These are phyloP conservation scores for Apoda limacodes DNA, from an alignment of 2,888 invertebrate species.

Conservation along the genomic window DNA sequence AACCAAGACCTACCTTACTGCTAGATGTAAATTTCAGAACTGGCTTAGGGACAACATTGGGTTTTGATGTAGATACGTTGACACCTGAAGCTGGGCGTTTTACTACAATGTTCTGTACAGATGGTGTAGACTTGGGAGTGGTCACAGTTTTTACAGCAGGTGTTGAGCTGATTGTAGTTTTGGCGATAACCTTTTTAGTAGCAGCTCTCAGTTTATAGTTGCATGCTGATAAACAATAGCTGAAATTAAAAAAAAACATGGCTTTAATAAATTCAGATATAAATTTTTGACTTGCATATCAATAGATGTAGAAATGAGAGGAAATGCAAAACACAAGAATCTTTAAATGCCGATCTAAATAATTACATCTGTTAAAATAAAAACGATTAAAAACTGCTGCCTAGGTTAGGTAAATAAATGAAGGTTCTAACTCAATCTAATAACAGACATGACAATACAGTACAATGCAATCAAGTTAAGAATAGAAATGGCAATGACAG, in stretches of 20 bases:
- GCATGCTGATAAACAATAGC: conserved; percentile 87
- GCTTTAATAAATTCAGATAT: neutral
- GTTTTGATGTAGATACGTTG: conserved; percentile 72
- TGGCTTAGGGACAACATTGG: conserved; percentile 80
- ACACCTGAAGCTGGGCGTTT: conserved; percentile 55
- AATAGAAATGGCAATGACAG: too few relatives aligned
- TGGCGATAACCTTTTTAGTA: conserved; percentile 53
- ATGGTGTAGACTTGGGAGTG: conserved; percentile 41
- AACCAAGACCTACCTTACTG: conserved; percentile 41
- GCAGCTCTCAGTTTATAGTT: conserved; percentile 79
- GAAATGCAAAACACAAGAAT: too few relatives aligned
- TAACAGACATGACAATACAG: too few relatives aligned
- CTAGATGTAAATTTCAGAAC: conserved; percentile 77
- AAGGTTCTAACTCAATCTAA: too few relatives aligned
- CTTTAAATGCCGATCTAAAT: too few relatives aligned
- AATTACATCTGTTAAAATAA: too few relatives aligned
- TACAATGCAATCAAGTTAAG: too few relatives aligned
- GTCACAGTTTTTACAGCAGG: conserved; percentile 45
- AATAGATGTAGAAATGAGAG: too few relatives aligned
- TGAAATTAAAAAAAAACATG: conserved; percentile 29
- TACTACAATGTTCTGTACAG: conserved; percentile 60
- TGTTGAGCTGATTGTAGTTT: conserved; percentile 32
- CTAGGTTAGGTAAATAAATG: too few relatives aligned
- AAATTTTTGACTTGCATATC: too few relatives aligned
- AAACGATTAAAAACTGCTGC: too few relatives aligned